phyloP scores from a whole-genome alignment of 2,888 invertebrate genomes.

The Lasioglossum villosulum region DNA sequence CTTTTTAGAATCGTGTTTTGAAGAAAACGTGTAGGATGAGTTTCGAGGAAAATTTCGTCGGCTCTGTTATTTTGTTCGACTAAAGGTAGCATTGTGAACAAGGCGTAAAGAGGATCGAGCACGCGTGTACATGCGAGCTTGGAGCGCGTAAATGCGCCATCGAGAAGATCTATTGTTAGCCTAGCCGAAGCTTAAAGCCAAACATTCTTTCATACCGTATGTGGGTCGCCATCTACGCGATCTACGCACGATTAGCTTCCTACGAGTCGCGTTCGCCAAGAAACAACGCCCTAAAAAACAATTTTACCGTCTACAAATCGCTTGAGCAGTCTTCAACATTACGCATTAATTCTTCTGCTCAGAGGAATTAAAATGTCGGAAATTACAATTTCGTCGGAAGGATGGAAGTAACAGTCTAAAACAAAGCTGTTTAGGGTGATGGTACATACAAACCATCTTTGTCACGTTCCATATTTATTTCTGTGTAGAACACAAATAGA shows the following conservation, averaged over 20 bases:
- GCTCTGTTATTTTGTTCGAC: neutral
- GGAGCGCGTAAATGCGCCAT: conserved; percentile 55
- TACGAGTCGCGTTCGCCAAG: conserved; percentile 27
- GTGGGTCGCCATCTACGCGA: conserved; percentile 71
- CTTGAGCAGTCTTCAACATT: neutral
- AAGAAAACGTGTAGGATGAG: neutral
- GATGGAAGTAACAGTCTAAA: neutral
- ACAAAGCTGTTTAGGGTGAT: neutral
- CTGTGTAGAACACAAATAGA: conserved; percentile 4
- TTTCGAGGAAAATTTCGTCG: neutral
- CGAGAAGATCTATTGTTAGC: conserved; percentile 74
- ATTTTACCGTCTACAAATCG: neutral
- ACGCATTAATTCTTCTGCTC: neutral
- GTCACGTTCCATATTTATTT: conserved; percentile 12
- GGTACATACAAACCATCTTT: neutral
- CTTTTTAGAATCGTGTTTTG: neutral
- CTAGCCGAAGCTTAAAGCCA: conserved; percentile 72
- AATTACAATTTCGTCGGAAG: neutral
- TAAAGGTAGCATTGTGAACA: neutral
- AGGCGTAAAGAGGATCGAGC: conserved; percentile 14
- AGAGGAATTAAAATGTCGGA: neutral
- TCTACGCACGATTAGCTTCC: conserved; percentile 42
- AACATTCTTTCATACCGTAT: conserved; percentile 74
- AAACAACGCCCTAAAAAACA: conserved; percentile 6
- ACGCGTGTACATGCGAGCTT: conserved; percentile 20